phyloP scores from a whole-genome alignment of 1,140 invertebrate species.

The Geopemphigus sp. region DNA sequence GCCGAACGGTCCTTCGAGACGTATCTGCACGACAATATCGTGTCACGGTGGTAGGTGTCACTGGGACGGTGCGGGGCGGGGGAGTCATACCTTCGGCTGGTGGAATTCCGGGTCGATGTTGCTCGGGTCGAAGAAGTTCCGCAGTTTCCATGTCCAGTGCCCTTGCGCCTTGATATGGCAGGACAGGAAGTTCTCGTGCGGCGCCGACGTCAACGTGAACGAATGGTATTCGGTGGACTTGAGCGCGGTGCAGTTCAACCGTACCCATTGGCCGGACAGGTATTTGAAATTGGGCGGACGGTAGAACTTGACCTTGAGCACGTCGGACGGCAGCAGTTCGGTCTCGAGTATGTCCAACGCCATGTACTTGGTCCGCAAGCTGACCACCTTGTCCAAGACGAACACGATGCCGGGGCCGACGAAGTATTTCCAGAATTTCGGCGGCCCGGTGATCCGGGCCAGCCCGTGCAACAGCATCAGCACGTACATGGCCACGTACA shows the following conservation, averaged over 20 bases:
- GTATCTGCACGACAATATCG: slow-evolving; percentile 58
- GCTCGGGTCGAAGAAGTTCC: slow-evolving; percentile 94
- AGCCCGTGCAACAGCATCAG: slow-evolving; percentile 90
- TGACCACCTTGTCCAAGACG: slow-evolving; percentile 88
- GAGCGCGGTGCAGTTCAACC: slow-evolving; percentile 90
- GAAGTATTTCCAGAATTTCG: slow-evolving; percentile 95
- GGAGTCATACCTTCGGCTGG: slow-evolving; percentile 66
- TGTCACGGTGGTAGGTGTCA: no score
- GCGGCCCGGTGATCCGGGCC: slow-evolving; percentile 88
- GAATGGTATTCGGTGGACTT: slow-evolving; percentile 93
- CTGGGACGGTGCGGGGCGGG: no score
- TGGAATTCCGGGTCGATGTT: slow-evolving; percentile 85
- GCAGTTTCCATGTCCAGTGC: slow-evolving; percentile 98
- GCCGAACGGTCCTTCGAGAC: slow-evolving; percentile 96
- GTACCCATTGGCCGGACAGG: slow-evolving; percentile 83
- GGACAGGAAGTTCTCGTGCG: slow-evolving; percentile 95
- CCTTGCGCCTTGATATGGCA: slow-evolving; percentile 98
- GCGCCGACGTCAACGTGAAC: slow-evolving; percentile 96
- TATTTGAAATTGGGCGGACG: slow-evolving; percentile 96
- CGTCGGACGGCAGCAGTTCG: slow-evolving; percentile 91
- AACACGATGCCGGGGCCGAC: slow-evolving; percentile 88
- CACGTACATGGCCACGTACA: slow-evolving; percentile 88
- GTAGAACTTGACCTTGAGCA: slow-evolving; percentile 89
- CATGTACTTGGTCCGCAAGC: slow-evolving; percentile 87
- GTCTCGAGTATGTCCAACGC: slow-evolving; percentile 93